Percentiles rank a stretch among this genome's conserved stretches.
These are phyloP conservation scores for Notolepis coatsorum DNA, from an alignment of 2,797 vertebrate species.

Conservation along the genomic window DNA sequence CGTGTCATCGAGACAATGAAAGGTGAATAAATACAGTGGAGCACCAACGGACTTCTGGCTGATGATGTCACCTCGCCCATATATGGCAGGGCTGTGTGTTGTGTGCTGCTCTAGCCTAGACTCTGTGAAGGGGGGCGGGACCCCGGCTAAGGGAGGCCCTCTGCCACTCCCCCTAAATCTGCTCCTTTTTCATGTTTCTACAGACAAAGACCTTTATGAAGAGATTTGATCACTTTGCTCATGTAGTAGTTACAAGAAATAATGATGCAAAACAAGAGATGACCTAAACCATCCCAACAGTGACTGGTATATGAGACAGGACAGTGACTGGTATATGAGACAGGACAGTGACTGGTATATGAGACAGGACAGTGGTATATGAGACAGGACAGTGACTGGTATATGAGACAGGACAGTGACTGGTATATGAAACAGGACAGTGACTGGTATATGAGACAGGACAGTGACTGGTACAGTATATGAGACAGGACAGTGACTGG, in stretches of 20 bases:
- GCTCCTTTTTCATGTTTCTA: conserved; percentile 40
- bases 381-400: too few species aligned
- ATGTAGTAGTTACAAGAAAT: neutral
- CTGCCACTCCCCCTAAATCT: conserved; percentile 42
- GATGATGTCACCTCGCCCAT: conserved; percentile 86
- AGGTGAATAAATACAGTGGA: conserved; percentile 82
- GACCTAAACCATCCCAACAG: too few species aligned
- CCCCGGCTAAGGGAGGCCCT: conserved; percentile 57
- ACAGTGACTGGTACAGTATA: too few species aligned
- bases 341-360: too few species aligned
- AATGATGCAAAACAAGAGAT: neutral
- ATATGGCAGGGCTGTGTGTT: conserved; percentile 78
- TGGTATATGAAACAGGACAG: too few species aligned
- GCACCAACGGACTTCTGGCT: conserved; percentile 73
- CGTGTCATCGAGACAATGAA: conserved; percentile 79
- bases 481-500: too few species aligned
- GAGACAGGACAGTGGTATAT: too few species aligned
- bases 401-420: too few species aligned
- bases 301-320: too few species aligned
- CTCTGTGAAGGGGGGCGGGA: conserved; percentile 74
- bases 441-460: too few species aligned
- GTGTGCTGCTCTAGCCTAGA: conserved; percentile 73
- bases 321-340: too few species aligned
- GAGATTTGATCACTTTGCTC: neutral
- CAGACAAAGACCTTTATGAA: neutral